Conservation (phyloP, 1,140 invertebrate genomes). For the Hylaeus volcanicus region DNA sequence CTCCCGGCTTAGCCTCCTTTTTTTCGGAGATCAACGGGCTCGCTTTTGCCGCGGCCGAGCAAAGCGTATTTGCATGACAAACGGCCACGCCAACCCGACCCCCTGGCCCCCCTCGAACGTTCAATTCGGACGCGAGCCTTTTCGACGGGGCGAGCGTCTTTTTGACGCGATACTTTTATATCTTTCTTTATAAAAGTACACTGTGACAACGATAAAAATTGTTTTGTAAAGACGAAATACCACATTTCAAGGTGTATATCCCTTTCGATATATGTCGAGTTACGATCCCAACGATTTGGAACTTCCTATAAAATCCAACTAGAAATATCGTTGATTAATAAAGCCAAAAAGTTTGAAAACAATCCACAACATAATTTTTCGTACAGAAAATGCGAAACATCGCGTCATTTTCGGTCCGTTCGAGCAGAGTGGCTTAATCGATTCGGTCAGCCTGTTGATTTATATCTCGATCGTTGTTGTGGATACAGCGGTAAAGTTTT, state of each 20-base stretch:
- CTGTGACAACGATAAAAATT: too few relatives aligned
- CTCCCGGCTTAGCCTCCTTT: conserved; percentile 47
- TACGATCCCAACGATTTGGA: too few relatives aligned
- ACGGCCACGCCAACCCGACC: conserved; percentile 45
- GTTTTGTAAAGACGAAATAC: too few relatives aligned
- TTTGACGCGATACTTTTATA: not conserved
- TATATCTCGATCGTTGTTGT: conserved; percentile 53
- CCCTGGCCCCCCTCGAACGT: conserved; percentile 29
- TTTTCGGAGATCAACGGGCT: conserved; percentile 66
- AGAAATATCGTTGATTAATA: too few relatives aligned
- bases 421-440: conserved; percentile 24
- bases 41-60: conserved; percentile 51
- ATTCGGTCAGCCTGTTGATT: conserved; percentile 47
- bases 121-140: conserved; percentile 50
- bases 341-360: too few relatives aligned
- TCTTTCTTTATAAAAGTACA: too few relatives aligned
- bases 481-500: conserved; percentile 61
- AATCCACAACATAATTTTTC: too few relatives aligned
- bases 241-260: too few relatives aligned
- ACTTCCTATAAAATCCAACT: too few relatives aligned
- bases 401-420: too few relatives aligned
- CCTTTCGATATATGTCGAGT: too few relatives aligned
- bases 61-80: conserved; percentile 75
- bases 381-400: too few relatives aligned
- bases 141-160: conserved; percentile 14